phyloP scores from a whole-genome alignment of 92 coral and sea anemone species.

The Hydrozoanthus gracilis region DNA sequence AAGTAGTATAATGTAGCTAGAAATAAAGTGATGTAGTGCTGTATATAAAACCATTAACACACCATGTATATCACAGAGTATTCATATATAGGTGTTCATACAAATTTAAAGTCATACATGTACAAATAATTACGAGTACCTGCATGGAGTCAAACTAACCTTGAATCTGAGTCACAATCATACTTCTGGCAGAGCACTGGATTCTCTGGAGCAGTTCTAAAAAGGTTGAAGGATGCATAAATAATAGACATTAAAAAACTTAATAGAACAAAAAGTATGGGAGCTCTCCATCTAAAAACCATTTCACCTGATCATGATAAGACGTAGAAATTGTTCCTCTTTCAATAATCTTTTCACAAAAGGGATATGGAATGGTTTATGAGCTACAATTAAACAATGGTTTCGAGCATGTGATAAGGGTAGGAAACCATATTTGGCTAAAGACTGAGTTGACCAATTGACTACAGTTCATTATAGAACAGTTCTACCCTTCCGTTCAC shows the following conservation, averaged over 20 bases:
- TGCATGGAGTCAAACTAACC: slow-evolving; percentile 58
- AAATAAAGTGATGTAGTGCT: background rate
- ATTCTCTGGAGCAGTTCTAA: slow-evolving; percentile 91
- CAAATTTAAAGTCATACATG: too few relatives aligned
- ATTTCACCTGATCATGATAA: background rate
- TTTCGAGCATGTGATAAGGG: too few relatives aligned
- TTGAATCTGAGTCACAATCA: slow-evolving; percentile 84
- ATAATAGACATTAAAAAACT: background rate
- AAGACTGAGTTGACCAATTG: too few relatives aligned
- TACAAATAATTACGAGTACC: background rate
- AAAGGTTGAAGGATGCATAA: background rate
- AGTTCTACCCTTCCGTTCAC: too few relatives aligned
- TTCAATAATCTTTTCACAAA: too few relatives aligned
- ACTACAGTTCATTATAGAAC: too few relatives aligned
- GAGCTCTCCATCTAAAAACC: background rate
- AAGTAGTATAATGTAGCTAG: background rate
- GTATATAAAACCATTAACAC: background rate
- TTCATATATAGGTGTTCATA: too few relatives aligned
- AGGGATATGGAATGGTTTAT: too few relatives aligned
- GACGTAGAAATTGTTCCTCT: too few relatives aligned
- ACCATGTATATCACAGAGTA: too few relatives aligned
- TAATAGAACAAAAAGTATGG: background rate
- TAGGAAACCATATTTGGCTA: too few relatives aligned
- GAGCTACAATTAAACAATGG: too few relatives aligned
- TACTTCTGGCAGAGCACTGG: slow-evolving; percentile 87